Evolutionary conservation across 2,888 invertebrate species (phyloP).

Genomic region (Scaeva pyrastri): DNA sequence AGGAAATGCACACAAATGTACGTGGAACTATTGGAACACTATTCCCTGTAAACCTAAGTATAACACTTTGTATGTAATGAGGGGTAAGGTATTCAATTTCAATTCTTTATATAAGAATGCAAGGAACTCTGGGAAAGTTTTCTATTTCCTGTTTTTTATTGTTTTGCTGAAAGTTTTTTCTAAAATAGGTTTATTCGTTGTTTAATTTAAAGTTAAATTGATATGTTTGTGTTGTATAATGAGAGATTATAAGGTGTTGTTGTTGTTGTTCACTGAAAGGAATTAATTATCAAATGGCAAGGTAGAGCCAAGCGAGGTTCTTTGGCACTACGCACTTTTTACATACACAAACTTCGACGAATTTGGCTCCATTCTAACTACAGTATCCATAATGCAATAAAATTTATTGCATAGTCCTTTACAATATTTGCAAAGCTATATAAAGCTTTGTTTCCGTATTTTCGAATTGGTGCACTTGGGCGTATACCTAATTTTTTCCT

Average conservation of each 20-base stretch:
- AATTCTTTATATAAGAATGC: slow-evolving; percentile 33
- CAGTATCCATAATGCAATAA: too few species aligned
- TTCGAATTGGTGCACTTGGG: too few species aligned
- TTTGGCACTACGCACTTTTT: too few species aligned
- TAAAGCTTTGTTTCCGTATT: too few species aligned
- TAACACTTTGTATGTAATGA: too few species aligned
- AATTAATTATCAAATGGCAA: too few species aligned
- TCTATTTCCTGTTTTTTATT: background rate
- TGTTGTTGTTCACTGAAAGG: background rate
- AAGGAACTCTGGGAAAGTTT: slow-evolving; percentile 28
- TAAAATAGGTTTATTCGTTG: background rate
- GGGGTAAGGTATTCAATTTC: slow-evolving; percentile 63
- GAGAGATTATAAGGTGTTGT: background rate
- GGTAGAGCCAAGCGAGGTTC: too few species aligned
- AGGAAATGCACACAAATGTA: slow-evolving; percentile 42
- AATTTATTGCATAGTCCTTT: too few species aligned
- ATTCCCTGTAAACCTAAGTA: background rate
- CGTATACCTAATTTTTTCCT: too few species aligned
- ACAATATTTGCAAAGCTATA: too few species aligned
- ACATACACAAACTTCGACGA: too few species aligned
- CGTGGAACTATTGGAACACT: slow-evolving; percentile 11
- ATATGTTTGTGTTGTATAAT: background rate
- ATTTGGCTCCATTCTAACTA: too few species aligned
- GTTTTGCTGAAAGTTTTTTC: background rate
- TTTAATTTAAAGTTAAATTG: slow-evolving; percentile 33